These are phyloP conservation scores for Drosophila lacicola DNA, from an alignment of 2,888 invertebrate species.

Conservation along the genomic window DNA sequence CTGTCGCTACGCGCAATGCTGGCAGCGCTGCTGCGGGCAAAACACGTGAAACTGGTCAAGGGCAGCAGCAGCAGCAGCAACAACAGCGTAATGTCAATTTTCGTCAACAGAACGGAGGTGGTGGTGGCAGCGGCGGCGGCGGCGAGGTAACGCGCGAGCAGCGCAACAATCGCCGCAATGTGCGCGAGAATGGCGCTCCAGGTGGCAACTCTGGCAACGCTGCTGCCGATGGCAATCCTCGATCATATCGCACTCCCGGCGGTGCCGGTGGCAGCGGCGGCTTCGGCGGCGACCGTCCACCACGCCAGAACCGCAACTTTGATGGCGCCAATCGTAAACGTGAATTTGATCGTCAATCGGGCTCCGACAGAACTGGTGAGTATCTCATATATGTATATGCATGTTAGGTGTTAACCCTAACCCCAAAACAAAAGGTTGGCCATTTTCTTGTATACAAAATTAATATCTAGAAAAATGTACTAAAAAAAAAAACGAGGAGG, in stretches of 20 bases:
- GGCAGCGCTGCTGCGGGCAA: constrained; percentile 64
- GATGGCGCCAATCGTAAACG: constrained; percentile 88
- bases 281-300: constrained; percentile 70
- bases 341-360: constrained; percentile 98
- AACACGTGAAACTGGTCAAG: constrained; percentile 75
- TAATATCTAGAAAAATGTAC: constrained; percentile 23
- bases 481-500: constrained; percentile 3
- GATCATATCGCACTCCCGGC: constrained; percentile 59
- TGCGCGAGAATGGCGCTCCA: constrained; percentile 84
- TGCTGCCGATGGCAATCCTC: constrained; percentile 56
- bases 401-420: constrained; percentile 9
- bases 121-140: constrained; percentile 45
- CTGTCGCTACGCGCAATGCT: constrained; percentile 61
- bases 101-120: constrained; percentile 84
- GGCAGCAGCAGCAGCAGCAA: constrained; percentile 69
- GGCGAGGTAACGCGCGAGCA: constrained; percentile 88
- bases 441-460: constrained; percentile 2
- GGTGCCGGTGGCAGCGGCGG: constrained; percentile 29
- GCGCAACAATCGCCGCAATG: constrained; percentile 87
- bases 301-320: constrained; percentile 84
- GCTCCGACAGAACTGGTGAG: constrained; percentile 95
- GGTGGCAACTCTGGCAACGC: constrained; percentile 68
- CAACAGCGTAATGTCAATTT: constrained; percentile 77
- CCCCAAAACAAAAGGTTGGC: constrained; percentile 14
- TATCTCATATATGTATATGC: neutral